Percentiles rank a stretch among this genome's conserved stretches.
phyloP scores from a whole-genome alignment of 2,113 vertebrate genomes.

The Dasyornis broadbenti region DNA sequence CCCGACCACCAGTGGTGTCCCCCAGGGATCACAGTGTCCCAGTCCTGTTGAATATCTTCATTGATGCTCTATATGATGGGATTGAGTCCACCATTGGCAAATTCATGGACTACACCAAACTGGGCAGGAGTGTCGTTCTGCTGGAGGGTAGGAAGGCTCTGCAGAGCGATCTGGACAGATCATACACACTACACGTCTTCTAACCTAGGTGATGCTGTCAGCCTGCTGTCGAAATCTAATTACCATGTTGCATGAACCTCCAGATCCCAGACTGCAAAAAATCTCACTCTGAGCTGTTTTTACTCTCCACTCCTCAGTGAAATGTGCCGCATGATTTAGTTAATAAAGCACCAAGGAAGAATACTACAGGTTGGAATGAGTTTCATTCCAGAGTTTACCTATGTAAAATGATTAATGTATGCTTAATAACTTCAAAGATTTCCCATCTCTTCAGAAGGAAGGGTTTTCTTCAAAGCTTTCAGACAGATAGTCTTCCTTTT shows the following conservation, averaged over 20 bases:
- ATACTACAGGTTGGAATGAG: not conserved
- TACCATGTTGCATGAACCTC: not conserved
- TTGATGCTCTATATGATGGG: too few species aligned
- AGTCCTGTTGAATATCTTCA: too few species aligned
- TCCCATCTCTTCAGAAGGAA: constrained; percentile 39
- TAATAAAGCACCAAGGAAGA: not conserved
- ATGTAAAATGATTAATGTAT: constrained; percentile 59
- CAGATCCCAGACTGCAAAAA: not conserved
- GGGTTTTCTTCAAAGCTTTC: constrained; percentile 59
- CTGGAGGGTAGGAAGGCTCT: too few species aligned
- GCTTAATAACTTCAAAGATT: constrained; percentile 66
- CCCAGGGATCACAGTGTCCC: too few species aligned
- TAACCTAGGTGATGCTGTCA: not conserved
- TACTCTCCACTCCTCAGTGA: not conserved
- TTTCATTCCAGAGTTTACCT: constrained; percentile 55
- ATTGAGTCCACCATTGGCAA: too few species aligned
- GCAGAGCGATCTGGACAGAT: too few species aligned
- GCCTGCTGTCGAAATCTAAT: not conserved
- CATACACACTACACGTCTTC: not conserved
- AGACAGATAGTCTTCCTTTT: constrained; percentile 25
- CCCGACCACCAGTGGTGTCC: too few species aligned
- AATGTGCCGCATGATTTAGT: not conserved
- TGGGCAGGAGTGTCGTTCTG: too few species aligned
- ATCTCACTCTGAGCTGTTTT: not conserved
- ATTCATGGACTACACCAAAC: too few species aligned